A percentile compares a stretch with the other conserved stretches of the same genome.
These are phyloP conservation scores for Selene dorsalis DNA, from an alignment of 2,797 vertebrate species.

Conservation along the genomic window DNA sequence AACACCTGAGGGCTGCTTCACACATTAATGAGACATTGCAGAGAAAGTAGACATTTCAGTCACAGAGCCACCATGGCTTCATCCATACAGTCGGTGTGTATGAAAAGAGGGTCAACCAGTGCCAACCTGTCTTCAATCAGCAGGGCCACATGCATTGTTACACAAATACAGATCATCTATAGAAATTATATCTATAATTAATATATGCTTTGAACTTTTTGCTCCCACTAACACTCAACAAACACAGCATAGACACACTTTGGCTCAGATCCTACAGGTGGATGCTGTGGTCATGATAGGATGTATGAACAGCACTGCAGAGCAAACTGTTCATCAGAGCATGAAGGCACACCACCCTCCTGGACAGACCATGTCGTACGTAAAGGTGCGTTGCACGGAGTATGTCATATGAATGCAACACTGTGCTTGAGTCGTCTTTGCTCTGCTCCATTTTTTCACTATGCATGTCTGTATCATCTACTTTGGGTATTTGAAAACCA, in stretches of 20 bases:
- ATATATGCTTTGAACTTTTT: not conserved
- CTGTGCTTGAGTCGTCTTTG: not conserved
- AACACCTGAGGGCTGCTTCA: conserved; percentile 57
- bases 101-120: not conserved
- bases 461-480: not conserved
- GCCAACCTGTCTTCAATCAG: not conserved
- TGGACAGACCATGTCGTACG: not conserved
- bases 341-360: conserved; percentile 14
- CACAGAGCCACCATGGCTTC: conserved; percentile 10
- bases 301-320: conserved; percentile 9
- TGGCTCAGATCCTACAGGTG: conserved; percentile 9
- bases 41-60: conserved; percentile 11
- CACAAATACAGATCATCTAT: conserved; percentile 1
- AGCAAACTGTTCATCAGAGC: conserved; percentile 32
- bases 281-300: conserved; percentile 19
- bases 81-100: not conserved
- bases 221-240: not conserved
- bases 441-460: not conserved
- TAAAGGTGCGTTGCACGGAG: not conserved
- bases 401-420: conserved; percentile 1
- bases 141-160: not conserved
- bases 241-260: not conserved
- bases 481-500: not conserved
- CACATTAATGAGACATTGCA: conserved; percentile 64
- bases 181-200: not conserved